Evolutionary conservation across 1,140 invertebrate species (phyloP).

Genomic region (Drosophila sulfurigaster): DNA sequence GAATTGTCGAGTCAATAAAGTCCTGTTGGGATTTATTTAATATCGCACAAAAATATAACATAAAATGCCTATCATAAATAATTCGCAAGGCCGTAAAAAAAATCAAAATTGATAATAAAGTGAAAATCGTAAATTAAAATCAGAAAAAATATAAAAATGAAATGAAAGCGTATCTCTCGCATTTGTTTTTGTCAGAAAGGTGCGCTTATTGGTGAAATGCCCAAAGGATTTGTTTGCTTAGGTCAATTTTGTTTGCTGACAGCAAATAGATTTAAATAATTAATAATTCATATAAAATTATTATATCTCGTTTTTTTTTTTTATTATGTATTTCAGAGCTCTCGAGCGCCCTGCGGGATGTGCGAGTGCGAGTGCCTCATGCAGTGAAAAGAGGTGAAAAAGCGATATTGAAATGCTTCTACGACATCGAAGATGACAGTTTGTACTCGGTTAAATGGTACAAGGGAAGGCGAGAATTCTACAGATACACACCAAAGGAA

Average conservation of each 20-base stretch:
- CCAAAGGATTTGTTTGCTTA: conserved; percentile 58
- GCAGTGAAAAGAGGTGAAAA: conserved; percentile 88
- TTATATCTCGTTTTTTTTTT: conserved; percentile 29
- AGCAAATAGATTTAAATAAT: conserved; percentile 61
- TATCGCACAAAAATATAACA: conserved; percentile 53
- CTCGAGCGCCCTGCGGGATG: conserved; percentile 86
- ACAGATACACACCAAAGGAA: conserved; percentile 91
- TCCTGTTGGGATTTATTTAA: conserved; percentile 71
- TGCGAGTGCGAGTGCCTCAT: conserved; percentile 88
- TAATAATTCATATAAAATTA: conserved; percentile 48
- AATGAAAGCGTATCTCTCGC: conserved; percentile 26
- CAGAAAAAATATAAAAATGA: conserved; percentile 60
- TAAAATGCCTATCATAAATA: conserved; percentile 62
- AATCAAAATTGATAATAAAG: conserved; percentile 78
- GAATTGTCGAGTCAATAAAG: conserved; percentile 70
- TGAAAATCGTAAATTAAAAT: conserved; percentile 67
- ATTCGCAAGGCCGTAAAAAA: conserved; percentile 62
- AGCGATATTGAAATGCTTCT: conserved; percentile 90
- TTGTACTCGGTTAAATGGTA: conserved; percentile 95
- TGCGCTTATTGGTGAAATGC: conserved; percentile 17
- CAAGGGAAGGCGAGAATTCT: conserved; percentile 91
- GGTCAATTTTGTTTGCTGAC: conserved; percentile 47
- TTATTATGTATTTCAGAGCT: conserved; percentile 50
- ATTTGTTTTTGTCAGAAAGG: conserved; percentile 23
- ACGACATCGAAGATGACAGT: conserved; percentile 90